Conservation (phyloP, 1,140 invertebrate species). For the Lutraria rhynchaena region DNA sequence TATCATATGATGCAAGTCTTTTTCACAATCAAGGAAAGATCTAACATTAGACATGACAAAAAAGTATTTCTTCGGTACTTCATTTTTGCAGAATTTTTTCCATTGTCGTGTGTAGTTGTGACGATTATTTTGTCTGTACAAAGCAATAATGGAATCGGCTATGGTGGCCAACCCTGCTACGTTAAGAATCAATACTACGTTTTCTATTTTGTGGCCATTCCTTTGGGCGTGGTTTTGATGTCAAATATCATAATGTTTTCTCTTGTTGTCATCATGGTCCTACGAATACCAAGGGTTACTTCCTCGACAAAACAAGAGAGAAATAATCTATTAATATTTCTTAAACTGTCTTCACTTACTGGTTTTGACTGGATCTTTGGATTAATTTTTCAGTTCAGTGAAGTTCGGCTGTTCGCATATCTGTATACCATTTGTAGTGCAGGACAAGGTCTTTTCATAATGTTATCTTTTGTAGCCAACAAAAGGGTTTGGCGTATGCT, state of each 20-base stretch:
- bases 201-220: slow-evolving; percentile 1
- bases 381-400: slow-evolving; percentile 26
- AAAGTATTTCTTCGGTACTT: slow-evolving; percentile 1
- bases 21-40: not conserved
- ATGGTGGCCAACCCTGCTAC: slow-evolving; percentile 33
- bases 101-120: not conserved
- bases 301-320: slow-evolving; percentile 1
- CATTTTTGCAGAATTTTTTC: not conserved
- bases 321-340: slow-evolving; percentile 36
- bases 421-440: slow-evolving; percentile 21
- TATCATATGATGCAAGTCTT: slow-evolving; percentile 39
- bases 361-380: slow-evolving; percentile 44
- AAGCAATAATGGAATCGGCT: not conserved
- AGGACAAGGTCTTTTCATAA: slow-evolving; percentile 42
- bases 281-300: not conserved
- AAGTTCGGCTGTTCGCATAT: slow-evolving; percentile 13
- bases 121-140: not conserved
- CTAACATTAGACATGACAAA: not conserved
- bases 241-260: slow-evolving; percentile 12
- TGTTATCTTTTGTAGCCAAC: slow-evolving; percentile 35
- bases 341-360: slow-evolving; percentile 31
- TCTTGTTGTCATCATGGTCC: not conserved
- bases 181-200: not conserved
- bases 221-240: slow-evolving; percentile 15
- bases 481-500: slow-evolving; percentile 2